These are phyloP conservation scores for Heliconius congener DNA, from an alignment of 1,140 invertebrate species.

Conservation along the genomic window DNA sequence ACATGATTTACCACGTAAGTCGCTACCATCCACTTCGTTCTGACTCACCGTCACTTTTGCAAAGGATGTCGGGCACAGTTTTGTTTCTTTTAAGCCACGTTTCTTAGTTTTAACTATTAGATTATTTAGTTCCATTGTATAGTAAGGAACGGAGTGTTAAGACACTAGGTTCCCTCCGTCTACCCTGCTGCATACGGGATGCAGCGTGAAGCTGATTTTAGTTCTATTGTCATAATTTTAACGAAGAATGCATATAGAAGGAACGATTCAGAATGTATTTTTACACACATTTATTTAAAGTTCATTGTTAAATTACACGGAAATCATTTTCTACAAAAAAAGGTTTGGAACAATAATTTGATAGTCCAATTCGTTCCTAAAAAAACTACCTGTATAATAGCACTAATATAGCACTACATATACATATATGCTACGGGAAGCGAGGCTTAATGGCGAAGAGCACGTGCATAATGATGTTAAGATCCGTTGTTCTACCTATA, in stretches of 20 bases:
- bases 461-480: constrained; percentile 45
- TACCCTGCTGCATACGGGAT: too few species aligned
- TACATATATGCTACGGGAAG: constrained; percentile 50
- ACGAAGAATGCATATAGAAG: neutral
- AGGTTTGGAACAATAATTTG: neutral
- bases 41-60: constrained; percentile 39
- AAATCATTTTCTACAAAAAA: neutral
- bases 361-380: constrained; percentile 39
- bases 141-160: too few species aligned
- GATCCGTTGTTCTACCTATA: neutral
- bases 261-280: neutral
- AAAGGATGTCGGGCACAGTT: constrained; percentile 8
- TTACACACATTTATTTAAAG: neutral
- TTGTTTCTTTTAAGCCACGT: neutral
- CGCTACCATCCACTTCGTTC: constrained; percentile 33
- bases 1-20: constrained; percentile 45
- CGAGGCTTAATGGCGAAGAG: constrained; percentile 53
- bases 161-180: too few species aligned
- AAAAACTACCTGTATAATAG: constrained; percentile 33
- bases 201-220: too few species aligned
- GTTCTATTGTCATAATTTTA: neutral
- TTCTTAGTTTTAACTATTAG: neutral
- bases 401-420: too few species aligned
- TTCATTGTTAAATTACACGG: neutral
- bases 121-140: neutral